Conservation (phyloP, 2,797 vertebrate species). For the Odontamblyopus rebecca region DNA sequence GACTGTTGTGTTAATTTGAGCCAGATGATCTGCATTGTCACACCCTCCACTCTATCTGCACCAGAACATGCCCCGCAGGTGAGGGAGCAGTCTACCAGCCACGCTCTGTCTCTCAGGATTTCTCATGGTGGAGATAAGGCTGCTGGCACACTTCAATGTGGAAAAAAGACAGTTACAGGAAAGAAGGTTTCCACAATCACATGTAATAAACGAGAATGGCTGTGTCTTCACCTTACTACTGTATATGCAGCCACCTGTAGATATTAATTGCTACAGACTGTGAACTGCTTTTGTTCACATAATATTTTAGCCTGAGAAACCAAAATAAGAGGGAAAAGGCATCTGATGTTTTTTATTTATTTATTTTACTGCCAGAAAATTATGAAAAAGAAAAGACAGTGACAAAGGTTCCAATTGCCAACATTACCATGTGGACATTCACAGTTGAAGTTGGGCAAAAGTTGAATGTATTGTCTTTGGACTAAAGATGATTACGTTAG, state of each 20-base stretch:
- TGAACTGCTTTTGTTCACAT: neutral
- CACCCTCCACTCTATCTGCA: conserved; percentile 60
- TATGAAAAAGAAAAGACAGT: neutral
- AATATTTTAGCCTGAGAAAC: neutral
- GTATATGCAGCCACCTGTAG: neutral
- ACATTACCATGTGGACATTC: neutral
- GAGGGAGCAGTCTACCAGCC: conserved; percentile 41
- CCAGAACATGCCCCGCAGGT: conserved; percentile 50
- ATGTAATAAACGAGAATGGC: neutral
- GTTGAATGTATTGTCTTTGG: conserved; percentile 12
- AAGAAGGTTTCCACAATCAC: neutral
- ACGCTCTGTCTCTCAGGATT: conserved; percentile 55
- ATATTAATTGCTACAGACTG: too few relatives aligned
- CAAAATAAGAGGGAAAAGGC: neutral
- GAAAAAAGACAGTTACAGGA: conserved; percentile 12
- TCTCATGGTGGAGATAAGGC: conserved; percentile 37
- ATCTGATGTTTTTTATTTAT: neutral
- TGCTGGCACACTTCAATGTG: conserved; percentile 24
- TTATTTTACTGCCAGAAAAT: neutral
- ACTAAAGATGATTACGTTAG: neutral
- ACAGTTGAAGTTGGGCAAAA: conserved; percentile 5
- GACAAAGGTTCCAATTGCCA: neutral
- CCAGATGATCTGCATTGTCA: conserved; percentile 66
- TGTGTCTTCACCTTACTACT: neutral
- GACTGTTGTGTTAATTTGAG: conserved; percentile 63